Base-by-base conservation (phyloP, 2,113 vertebrate genomes). In the Ranitomeya imitator region DNA sequence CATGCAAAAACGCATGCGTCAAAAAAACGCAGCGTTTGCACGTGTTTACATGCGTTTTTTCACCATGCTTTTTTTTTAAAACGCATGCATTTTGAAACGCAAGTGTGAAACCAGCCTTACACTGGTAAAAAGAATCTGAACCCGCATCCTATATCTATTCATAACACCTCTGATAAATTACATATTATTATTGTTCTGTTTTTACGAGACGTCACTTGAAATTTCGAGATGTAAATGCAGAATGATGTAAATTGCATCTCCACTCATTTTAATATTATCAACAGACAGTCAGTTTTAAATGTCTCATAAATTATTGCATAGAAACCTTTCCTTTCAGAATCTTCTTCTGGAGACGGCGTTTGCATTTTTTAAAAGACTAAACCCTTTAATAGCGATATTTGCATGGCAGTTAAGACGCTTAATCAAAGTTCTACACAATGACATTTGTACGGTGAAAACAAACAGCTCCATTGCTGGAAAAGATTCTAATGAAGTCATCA, bases 271-370 rank as follows among this genome's bases (percentile, higher is more conserved):
- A 92, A 63, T 7, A 61, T 90, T 91, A 86, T 74, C 91, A 90
- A 90, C 78, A 90, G 89, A 90, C 84, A 91, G 37, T 89, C n/a
- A 9, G 88, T 92, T 91, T 81, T 85, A 93, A 93, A 92, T 90
- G 85, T 69, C 60, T 89, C 81, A 91, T 95, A 90, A 92, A 93
- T 95, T 91, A 94, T 93, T 91, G 89, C 93, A 87, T 90, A 88
- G 87, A 90, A 45, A 90, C 79, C 89, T 90, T 91, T 91, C 59
- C 78, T 80, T 91, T 93, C 65, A 51, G 71, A 89, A 79, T 59
- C 77, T 60, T 52, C 87, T 88, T 90, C 60, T 88, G 77, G 86
- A 92, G 90, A 86, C 91, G 26, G 61, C 3, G 55, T 92, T 83
- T 90, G 3, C 57, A 89, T 88, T 82, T 93, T 63, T 80, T 15